These are phyloP conservation scores for Oryzias curvinotus DNA, from an alignment of 2,113 vertebrate genomes.

Conservation along the genomic window DNA sequence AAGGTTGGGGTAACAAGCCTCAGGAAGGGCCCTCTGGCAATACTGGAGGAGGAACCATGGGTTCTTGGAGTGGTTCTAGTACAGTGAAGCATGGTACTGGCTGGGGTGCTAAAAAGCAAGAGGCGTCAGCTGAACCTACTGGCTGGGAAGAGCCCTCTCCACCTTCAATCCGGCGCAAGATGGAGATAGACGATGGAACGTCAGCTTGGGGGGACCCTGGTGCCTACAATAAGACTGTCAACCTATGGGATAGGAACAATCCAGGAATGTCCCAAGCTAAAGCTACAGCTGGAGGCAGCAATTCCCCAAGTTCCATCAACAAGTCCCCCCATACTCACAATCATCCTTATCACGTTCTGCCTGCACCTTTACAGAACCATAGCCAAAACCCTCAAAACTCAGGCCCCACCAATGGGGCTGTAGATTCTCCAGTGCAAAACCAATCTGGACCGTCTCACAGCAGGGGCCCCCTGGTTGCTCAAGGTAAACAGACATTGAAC, in stretches of 20 bases:
- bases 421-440: slow-evolving; percentile 68
- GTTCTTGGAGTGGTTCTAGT: slow-evolving; percentile 82
- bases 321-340: slow-evolving; percentile 65
- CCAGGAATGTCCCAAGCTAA: slow-evolving; percentile 83
- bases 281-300: slow-evolving; percentile 75
- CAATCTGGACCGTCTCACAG: slow-evolving; percentile 68
- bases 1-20: slow-evolving; percentile 89
- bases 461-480: slow-evolving; percentile 63
- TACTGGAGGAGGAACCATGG: slow-evolving; percentile 83
- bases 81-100: slow-evolving; percentile 57
- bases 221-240: slow-evolving; percentile 91
- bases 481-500: slow-evolving; percentile 56
- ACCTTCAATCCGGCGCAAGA: slow-evolving; percentile 93
- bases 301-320: slow-evolving; percentile 59
- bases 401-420: slow-evolving; percentile 71
- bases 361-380: slow-evolving; percentile 78
- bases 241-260: slow-evolving; percentile 97
- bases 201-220: slow-evolving; percentile 97
- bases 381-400: slow-evolving; percentile 74
- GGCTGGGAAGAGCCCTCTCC: slow-evolving; percentile 97
- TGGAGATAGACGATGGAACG: slow-evolving; percentile 98
- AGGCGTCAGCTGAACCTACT: slow-evolving; percentile 84
- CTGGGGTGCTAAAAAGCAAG: slow-evolving; percentile 73
- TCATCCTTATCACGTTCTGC: slow-evolving; percentile 73
- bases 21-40: slow-evolving; percentile 86